Percentiles rank a stretch among this genome's conserved stretches.
These are phyloP conservation scores for Drosophila quadrilineata DNA, from an alignment of 1,140 invertebrate genomes.

Conservation along the genomic window DNA sequence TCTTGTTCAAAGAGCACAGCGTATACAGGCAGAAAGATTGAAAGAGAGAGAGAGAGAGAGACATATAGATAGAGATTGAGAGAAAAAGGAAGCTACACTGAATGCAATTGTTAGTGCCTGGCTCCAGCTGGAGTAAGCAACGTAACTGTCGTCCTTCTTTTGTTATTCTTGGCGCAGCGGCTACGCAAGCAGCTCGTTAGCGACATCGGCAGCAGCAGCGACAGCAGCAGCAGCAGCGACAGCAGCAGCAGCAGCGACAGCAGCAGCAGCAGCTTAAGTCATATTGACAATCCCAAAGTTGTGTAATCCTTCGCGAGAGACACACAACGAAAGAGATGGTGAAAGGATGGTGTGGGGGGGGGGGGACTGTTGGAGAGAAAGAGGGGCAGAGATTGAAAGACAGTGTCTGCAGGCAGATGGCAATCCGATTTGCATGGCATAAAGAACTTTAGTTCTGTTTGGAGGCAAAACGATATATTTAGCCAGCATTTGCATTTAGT, in stretches of 20 bases:
- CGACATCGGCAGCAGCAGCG: slow-evolving; percentile 43
- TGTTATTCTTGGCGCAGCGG: slow-evolving; percentile 72
- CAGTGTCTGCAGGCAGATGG: not conserved
- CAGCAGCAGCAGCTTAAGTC: slow-evolving; percentile 50
- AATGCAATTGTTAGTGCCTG: no score
- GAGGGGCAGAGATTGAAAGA: not conserved
- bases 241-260: slow-evolving; percentile 36
- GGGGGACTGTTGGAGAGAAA: no score
- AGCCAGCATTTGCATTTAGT: slow-evolving; percentile 55
- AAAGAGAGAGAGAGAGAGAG: no score
- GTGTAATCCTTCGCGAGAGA: slow-evolving; percentile 55
- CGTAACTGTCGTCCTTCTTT: slow-evolving; percentile 10
- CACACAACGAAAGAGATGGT: not conserved
- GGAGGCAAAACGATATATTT: slow-evolving; percentile 51
- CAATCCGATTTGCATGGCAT: slow-evolving; percentile 46
- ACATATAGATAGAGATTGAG: no score
- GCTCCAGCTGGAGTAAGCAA: not conserved
- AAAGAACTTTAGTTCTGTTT: slow-evolving; percentile 26
- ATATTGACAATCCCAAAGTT: slow-evolving; percentile 61
- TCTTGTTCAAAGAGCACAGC: no score
- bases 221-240: slow-evolving; percentile 19
- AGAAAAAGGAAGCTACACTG: no score
- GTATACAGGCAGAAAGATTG: no score
- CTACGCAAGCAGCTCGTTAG: slow-evolving; percentile 65
- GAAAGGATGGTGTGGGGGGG: not conserved